Percentiles rank a stretch among this genome's conserved stretches.
Conservation (phyloP, 2,797 vertebrate species). For the Lithobates pipiens region DNA sequence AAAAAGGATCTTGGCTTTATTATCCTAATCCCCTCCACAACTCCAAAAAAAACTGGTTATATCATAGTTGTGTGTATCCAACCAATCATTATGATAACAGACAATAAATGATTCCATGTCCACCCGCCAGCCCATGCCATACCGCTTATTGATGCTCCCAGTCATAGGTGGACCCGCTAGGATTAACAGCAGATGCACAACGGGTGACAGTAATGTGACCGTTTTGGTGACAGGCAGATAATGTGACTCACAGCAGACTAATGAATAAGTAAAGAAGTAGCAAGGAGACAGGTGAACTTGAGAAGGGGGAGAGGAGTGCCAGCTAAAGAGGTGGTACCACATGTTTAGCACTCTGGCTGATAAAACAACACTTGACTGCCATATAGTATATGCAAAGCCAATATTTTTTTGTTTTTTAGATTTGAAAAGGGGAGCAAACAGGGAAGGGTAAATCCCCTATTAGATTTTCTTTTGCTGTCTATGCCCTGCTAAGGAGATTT, state of each 20-base stretch:
- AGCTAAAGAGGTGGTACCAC: slow-evolving; percentile 27
- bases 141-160: slow-evolving; percentile 53
- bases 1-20: too few species aligned
- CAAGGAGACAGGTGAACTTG: slow-evolving; percentile 39
- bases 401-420: too few species aligned
- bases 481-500: too few species aligned
- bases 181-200: slow-evolving; percentile 44
- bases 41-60: background rate
- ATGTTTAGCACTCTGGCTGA: slow-evolving; percentile 39
- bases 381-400: too few species aligned
- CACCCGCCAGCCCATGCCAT: slow-evolving; percentile 31
- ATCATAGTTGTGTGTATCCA: background rate
- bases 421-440: too few species aligned
- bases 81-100: slow-evolving; percentile 23
- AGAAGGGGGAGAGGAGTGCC: slow-evolving; percentile 42
- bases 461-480: too few species aligned
- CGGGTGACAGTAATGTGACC: slow-evolving; percentile 55
- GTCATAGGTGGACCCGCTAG: slow-evolving; percentile 44
- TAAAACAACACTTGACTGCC: background rate
- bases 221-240: slow-evolving; percentile 56
- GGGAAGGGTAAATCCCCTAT: too few species aligned
- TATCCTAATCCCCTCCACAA: too few species aligned
- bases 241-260: slow-evolving; percentile 44
- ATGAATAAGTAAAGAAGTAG: slow-evolving; percentile 53
- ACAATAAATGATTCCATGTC: slow-evolving; percentile 18